phyloP scores from a whole-genome alignment of 2,797 vertebrate genomes.

The Clarias pachynema region DNA sequence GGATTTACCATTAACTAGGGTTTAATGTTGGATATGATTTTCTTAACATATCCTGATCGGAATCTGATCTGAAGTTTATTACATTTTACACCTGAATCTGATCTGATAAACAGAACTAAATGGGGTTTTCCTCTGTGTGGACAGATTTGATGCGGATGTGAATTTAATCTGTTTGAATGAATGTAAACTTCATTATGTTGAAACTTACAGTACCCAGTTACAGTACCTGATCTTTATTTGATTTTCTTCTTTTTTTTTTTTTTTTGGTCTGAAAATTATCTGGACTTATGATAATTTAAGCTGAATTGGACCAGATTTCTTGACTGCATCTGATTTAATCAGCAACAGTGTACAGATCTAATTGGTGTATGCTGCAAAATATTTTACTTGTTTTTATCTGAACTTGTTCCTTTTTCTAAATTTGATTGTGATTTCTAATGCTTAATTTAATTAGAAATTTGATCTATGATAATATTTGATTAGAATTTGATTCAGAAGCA shows the following conservation, averaged over 20 bases:
- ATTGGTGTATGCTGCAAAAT: too few species aligned
- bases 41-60: not conserved
- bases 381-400: too few species aligned
- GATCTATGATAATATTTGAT: not conserved
- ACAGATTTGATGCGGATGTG: not conserved
- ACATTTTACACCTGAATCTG: not conserved
- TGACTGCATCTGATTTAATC: too few species aligned
- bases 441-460: not conserved
- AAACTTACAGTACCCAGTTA: not conserved
- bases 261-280: not conserved
- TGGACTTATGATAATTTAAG: too few species aligned
- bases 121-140: not conserved
- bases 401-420: too few species aligned
- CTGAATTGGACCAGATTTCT: too few species aligned
- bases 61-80: not conserved
- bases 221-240: not conserved
- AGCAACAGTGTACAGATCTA: too few species aligned
- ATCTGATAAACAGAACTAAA: not conserved
- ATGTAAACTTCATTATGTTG: not conserved
- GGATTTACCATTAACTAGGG: too few species aligned
- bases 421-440: not conserved
- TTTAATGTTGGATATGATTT: not conserved
- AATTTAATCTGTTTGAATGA: not conserved
- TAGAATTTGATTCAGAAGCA: not conserved
- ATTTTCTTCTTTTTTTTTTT: not conserved